Evolutionary conservation across 2,113 vertebrate genomes (phyloP).

Genomic region (Corythornis cristatus): DNA sequence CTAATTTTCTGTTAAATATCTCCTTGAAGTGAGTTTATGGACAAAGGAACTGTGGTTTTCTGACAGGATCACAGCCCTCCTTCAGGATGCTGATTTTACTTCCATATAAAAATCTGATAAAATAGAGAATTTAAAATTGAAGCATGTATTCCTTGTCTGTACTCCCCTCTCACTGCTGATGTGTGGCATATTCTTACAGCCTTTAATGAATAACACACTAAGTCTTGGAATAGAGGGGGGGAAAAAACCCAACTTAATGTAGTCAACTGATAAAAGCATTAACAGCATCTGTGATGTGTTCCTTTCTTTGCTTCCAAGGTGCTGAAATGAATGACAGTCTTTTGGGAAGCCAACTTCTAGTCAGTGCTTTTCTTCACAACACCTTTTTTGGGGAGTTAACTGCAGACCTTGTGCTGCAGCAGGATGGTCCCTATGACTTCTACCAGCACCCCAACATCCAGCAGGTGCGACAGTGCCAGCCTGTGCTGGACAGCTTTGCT

Average conservation of each 20-base stretch:
- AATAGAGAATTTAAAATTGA: not conserved
- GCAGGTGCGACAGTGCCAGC: conserved; percentile 86
- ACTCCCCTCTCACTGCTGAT: not conserved
- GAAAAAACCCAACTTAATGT: fast-evolving
- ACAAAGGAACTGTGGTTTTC: not conserved
- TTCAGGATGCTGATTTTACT: not conserved
- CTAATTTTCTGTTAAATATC: not conserved
- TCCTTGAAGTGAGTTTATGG: not conserved
- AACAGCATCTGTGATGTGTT: not conserved
- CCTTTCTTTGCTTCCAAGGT: conserved; percentile 69
- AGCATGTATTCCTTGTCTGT: not conserved
- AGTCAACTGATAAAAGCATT: not conserved
- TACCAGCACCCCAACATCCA: conserved; percentile 92
- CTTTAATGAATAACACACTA: not conserved
- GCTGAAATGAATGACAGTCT: conserved; percentile 86
- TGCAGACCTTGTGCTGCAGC: conserved; percentile 77
- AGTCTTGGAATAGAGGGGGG: not conserved
- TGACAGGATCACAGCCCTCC: not conserved
- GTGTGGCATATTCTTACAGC: not conserved
- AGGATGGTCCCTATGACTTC: conserved; percentile 90
- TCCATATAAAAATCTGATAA: not conserved
- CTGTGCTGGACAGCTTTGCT: conserved; percentile 82
- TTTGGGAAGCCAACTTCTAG: conserved; percentile 86
- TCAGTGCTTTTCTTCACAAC: conserved; percentile 87
- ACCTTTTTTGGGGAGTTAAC: conserved; percentile 79